A percentile compares a stretch with the other conserved stretches of the same genome.
These are phyloP conservation scores for Erpornis zantholeuca DNA, from an alignment of 2,113 vertebrate species.

Conservation along the genomic window DNA sequence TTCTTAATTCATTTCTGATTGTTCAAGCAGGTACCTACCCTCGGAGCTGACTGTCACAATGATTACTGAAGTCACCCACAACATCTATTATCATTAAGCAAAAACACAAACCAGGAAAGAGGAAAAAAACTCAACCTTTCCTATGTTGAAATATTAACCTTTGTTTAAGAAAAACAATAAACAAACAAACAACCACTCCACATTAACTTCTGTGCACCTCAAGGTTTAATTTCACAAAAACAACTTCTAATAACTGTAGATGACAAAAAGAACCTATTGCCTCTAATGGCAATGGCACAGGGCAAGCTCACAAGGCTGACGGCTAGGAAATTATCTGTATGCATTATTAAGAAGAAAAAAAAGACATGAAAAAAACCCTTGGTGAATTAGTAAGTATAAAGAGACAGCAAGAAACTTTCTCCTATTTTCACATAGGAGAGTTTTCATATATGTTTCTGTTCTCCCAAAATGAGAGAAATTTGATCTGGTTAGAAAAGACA, in stretches of 20 bases:
- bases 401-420: neutral
- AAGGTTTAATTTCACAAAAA: neutral
- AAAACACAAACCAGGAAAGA: neutral
- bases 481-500: neutral
- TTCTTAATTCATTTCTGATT: neutral
- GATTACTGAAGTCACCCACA: neutral
- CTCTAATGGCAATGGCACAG: neutral
- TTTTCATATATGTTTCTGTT: neutral
- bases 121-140: neutral
- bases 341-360: neutral
- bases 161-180: neutral
- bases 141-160: neutral
- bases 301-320: neutral
- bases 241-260: neutral
- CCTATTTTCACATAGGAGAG: neutral
- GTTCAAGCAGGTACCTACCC: neutral
- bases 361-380: neutral
- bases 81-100: neutral
- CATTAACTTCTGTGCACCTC: neutral
- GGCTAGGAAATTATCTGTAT: neutral
- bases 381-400: neutral
- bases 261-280: neutral
- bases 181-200: neutral
- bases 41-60: neutral
- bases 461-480: neutral